Evolutionary conservation across 1,140 invertebrate species (phyloP), one percentile per base, ranked within the genome.

Genomic region (Dufourea novaeangliae): DNA sequence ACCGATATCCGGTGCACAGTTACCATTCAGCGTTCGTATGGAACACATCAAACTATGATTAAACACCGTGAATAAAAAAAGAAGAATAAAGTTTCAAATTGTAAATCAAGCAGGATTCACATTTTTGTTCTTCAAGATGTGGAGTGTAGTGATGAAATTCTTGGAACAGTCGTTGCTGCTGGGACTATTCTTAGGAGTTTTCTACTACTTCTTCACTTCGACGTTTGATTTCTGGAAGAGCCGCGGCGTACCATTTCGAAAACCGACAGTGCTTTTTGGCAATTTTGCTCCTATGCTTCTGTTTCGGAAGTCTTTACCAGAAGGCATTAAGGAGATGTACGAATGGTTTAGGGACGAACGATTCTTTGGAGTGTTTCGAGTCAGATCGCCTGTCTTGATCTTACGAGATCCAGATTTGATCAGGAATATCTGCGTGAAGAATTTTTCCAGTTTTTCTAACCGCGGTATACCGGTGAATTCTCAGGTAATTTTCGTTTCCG

Each of bases 341-440:
- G 87, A 91, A 11, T 89, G 89, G 88, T 92, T 92, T 67, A 81
- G 83, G n/a, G 52, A 87, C 14, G 86, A 91, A 25, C 87, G 73
- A 14, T 91, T 89, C 61, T 92, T 92, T 20, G 94, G 93, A 0
- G 90, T 87, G n/a, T 94, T 90, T 22, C 88, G 92, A 1, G 88
- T 93, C 12, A 84, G 89, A 27, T 90, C 89, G 22, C 94, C 94
- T 0, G 82, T 90, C 5, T 63, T 94, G 2, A 88, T 94, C 22
- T 25, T 94, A 0, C 87, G 90, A 7, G 94, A 95, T 82, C 92
- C 92, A 0, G 91, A 94, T 11, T 78, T 94, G 0, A 90, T 94
- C 20, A 93, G 92, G 68, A 79, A 77, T 22, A 83, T 94, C 7
- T 89, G 91, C 56, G 86, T 93, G 0, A 94, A 93, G 81, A 93